phyloP scores from a whole-genome alignment of 2,797 vertebrate genomes.

The Arrhamphus sclerolepis region DNA sequence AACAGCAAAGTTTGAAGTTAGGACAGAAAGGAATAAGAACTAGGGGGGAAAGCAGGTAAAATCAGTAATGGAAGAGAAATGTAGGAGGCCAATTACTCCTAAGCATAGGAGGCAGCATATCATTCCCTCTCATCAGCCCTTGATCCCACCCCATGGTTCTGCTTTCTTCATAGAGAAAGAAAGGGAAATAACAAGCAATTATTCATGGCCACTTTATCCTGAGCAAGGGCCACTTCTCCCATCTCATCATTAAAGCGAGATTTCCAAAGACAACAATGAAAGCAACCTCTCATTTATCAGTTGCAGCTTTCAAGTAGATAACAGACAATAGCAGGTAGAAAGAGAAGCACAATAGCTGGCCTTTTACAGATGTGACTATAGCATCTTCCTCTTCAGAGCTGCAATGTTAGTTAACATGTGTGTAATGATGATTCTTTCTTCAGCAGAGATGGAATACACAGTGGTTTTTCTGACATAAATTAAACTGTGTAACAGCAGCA shows the following conservation, averaged over 20 bases:
- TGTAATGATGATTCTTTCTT: too few species aligned
- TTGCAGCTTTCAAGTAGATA: slow-evolving; percentile 21
- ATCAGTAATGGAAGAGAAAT: slow-evolving; percentile 1
- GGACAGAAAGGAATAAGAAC: background rate
- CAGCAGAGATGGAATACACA: too few species aligned
- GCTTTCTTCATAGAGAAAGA: slow-evolving; percentile 17
- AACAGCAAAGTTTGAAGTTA: slow-evolving; percentile 6
- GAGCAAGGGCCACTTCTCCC: slow-evolving; percentile 33
- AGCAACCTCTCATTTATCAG: slow-evolving; percentile 38
- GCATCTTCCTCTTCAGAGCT: too few species aligned
- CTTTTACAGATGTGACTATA: slow-evolving; percentile 19
- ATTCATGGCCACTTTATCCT: slow-evolving; percentile 58
- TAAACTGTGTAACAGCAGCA: too few species aligned
- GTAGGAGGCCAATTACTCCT: slow-evolving; percentile 4
- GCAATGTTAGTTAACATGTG: too few species aligned
- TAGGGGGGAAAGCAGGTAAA: slow-evolving; percentile 1
- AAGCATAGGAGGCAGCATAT: slow-evolving; percentile 1
- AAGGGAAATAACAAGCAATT: slow-evolving; percentile 45
- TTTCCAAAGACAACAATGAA: slow-evolving; percentile 50
- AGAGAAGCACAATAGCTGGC: slow-evolving; percentile 10
- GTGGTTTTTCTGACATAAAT: too few species aligned
- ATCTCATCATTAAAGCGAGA: slow-evolving; percentile 30
- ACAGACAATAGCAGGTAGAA: slow-evolving; percentile 23
- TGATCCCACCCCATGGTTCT: slow-evolving; percentile 3
- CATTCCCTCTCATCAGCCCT: slow-evolving; percentile 26